Evolutionary conservation across 2,888 invertebrate genomes (phyloP).

Genomic region (Choreutis nemorana): DNA sequence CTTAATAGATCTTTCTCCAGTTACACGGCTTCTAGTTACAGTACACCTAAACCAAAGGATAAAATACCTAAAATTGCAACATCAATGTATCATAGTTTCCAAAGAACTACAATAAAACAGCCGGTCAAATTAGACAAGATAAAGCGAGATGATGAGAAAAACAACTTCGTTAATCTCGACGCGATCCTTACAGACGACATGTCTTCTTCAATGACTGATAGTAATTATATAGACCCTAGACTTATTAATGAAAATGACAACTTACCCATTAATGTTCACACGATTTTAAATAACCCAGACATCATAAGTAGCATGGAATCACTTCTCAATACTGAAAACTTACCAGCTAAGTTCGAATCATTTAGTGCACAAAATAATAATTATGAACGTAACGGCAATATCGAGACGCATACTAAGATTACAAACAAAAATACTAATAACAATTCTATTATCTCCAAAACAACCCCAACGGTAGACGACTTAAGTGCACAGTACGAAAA

Average conservation of each 20-base stretch:
- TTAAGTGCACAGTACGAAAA: slow-evolving; percentile 59
- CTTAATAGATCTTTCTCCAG: slow-evolving; percentile 54
- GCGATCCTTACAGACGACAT: slow-evolving; percentile 45
- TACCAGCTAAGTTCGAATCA: slow-evolving; percentile 55
- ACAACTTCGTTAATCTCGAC: slow-evolving; percentile 57
- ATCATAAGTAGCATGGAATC: slow-evolving; percentile 63
- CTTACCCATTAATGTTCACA: slow-evolving; percentile 67
- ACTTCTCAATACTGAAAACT: slow-evolving; percentile 54
- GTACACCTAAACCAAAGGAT: slow-evolving; percentile 53
- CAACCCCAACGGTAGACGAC: slow-evolving; percentile 40
- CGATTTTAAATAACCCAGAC: slow-evolving; percentile 56
- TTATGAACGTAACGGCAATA: slow-evolving; percentile 26
- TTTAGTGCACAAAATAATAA: slow-evolving; percentile 40
- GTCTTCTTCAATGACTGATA: slow-evolving; percentile 53
- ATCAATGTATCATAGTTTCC: slow-evolving; percentile 57
- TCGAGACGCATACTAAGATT: slow-evolving; percentile 21
- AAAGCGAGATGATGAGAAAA: slow-evolving; percentile 41
- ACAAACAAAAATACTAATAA: slow-evolving; percentile 30
- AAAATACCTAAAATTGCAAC: slow-evolving; percentile 58
- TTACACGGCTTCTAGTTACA: slow-evolving; percentile 48
- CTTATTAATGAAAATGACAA: slow-evolving; percentile 77
- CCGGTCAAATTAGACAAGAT: slow-evolving; percentile 56
- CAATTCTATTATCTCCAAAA: slow-evolving; percentile 21
- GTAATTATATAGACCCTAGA: slow-evolving; percentile 65
- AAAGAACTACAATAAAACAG: slow-evolving; percentile 47